Percentiles rank a stretch among this genome's conserved stretches.
Conservation (phyloP, 2,888 invertebrate genomes). For the Hemaris fuciformis region DNA sequence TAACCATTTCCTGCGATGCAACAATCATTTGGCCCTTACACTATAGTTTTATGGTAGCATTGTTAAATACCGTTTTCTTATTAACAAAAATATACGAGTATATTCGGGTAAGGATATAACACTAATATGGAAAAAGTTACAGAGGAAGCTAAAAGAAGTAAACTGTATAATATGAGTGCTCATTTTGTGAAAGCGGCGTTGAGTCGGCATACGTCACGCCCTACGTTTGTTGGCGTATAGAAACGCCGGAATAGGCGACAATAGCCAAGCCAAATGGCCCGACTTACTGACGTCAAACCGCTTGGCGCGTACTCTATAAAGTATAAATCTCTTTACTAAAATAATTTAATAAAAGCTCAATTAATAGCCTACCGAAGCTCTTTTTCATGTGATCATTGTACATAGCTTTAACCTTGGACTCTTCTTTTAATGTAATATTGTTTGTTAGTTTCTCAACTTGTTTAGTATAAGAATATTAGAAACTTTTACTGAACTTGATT, state of each 20-base stretch:
- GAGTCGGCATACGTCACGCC: not conserved
- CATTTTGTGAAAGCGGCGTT: not conserved
- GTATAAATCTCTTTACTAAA: not conserved
- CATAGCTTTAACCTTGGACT: too few species aligned
- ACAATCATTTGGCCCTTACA: too few species aligned
- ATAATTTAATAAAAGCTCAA: constrained; percentile 1
- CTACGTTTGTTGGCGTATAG: not conserved
- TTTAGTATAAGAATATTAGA: too few species aligned
- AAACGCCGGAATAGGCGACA: not conserved
- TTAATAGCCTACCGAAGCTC: not conserved
- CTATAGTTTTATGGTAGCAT: too few species aligned
- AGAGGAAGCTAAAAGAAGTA: not conserved
- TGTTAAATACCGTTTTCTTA: too few species aligned
- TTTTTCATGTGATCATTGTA: constrained; percentile 8
- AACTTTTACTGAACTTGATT: too few species aligned
- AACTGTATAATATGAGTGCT: not conserved
- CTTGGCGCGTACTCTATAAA: not conserved
- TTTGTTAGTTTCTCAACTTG: too few species aligned
- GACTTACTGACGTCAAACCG: constrained; percentile 7
- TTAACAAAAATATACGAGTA: too few species aligned
- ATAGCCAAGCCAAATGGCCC: constrained; percentile 2
- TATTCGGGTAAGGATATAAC: too few species aligned
- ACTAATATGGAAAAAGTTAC: not conserved
- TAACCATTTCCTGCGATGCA: too few species aligned
- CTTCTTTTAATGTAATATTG: not conserved